Base-by-base conservation (phyloP, 2,113 vertebrate species). In the Phodopus roborovskii region DNA sequence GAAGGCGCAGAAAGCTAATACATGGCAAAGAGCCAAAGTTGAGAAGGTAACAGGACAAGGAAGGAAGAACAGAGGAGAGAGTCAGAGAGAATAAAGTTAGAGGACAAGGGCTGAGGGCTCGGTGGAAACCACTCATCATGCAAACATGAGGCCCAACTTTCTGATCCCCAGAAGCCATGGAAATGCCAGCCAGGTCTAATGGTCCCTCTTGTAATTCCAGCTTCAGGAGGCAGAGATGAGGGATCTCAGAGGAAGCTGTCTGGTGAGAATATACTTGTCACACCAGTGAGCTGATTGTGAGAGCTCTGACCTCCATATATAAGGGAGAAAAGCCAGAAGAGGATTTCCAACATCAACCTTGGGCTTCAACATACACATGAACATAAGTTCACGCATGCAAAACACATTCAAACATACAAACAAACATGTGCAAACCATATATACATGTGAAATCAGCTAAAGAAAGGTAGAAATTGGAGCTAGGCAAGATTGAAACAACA, bases 41-140 rank as follows among this genome's bases (percentile, higher is more conserved):
- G 28, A 4, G 8, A 9, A 15, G 36, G 45, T 3, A 15, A 70
- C 33, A 17, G 16, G 16, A 36, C 45, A 48, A 19, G 22, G 16
- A 62, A 24, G 24, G 30, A n/a, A 36, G 20, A n/a, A 58, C 20
- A 36, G 8, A 0, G 5, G 0, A 24, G 16, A 36, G 26, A 48
- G 20, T 36, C 33, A 39, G 15, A 45, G 2, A 10, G 24, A 33
- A 50, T 17, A 13, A 58, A 53, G 19, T 33, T 48, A 28, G 11
- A 13, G 56, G 7, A 17, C 22, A 28, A 56, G 15, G n/a, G 3
- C 7, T 28, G 7, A 60, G 2, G n/a, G 12, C n/a, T 28, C 13
- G 2, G 3, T 60, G 12, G 36, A 36, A 26, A 60, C 39, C 12
- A 15, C 10, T 39, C 2, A 0, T 5, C 36, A n/a, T 60, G n/a